Percentiles rank a stretch among this genome's conserved stretches.
Evolutionary conservation across 2,888 invertebrate genomes (phyloP).

Genomic region (Bursaphelenchus okinawaensis): DNA sequence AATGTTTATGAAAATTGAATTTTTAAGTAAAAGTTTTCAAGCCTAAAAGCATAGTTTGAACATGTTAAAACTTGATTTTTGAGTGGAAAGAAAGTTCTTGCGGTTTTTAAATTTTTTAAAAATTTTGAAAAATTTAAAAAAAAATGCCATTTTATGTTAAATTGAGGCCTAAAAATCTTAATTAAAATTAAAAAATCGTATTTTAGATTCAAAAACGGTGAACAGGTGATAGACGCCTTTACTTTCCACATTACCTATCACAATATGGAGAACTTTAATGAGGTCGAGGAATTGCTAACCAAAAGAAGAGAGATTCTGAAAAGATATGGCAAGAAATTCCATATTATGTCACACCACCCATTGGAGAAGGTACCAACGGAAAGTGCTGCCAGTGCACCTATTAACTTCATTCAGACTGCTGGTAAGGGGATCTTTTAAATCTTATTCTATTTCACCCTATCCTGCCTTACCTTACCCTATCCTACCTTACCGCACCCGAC

Average conservation of each 20-base stretch:
- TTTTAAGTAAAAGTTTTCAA: neutral
- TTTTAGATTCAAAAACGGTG: slow-evolving; percentile 31
- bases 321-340: slow-evolving; percentile 36
- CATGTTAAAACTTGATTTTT: too few species aligned
- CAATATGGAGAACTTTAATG: slow-evolving; percentile 47
- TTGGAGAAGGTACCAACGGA: slow-evolving; percentile 52
- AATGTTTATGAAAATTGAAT: neutral
- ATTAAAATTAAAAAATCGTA: too few species aligned
- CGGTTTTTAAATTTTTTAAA: too few species aligned
- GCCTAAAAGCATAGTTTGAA: too few species aligned
- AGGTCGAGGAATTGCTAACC: slow-evolving; percentile 44
- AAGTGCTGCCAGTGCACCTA: slow-evolving; percentile 51
- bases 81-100: too few species aligned
- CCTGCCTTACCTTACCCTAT: too few species aligned
- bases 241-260: slow-evolving; percentile 49
- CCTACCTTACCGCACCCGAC: too few species aligned
- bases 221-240: slow-evolving; percentile 46
- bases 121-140: too few species aligned
- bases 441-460: too few species aligned
- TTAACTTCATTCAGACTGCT: slow-evolving; percentile 50
- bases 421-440: slow-evolving; percentile 20
- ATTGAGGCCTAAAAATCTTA: too few species aligned
- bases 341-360: slow-evolving; percentile 50
- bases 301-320: slow-evolving; percentile 35
- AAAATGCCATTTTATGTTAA: too few species aligned